These are phyloP conservation scores for Lottia scabra DNA, from an alignment of 2,888 invertebrate genomes.

Conservation along the genomic window DNA sequence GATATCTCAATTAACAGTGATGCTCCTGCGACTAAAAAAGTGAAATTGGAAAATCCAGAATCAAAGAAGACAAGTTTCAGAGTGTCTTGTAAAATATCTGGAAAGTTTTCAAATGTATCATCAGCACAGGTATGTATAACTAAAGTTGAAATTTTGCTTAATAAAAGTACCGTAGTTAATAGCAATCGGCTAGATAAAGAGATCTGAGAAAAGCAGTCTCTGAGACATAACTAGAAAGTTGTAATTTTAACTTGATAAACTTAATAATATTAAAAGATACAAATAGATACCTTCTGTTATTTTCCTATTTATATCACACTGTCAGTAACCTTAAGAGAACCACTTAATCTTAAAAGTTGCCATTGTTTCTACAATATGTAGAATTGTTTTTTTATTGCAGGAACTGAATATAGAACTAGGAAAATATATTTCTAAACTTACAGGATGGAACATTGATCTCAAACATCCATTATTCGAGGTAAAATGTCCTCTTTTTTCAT, in stretches of 20 bases:
- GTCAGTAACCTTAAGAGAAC: too few species aligned
- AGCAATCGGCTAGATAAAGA: too few species aligned
- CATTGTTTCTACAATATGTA: too few species aligned
- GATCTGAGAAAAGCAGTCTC: too few species aligned
- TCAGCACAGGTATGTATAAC: neutral
- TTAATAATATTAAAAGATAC: too few species aligned
- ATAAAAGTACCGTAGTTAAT: too few species aligned
- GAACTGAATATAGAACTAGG: constrained; percentile 35
- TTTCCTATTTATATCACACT: too few species aligned
- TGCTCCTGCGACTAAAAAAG: neutral
- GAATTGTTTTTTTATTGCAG: constrained; percentile 31
- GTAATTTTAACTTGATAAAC: too few species aligned
- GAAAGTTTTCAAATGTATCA: constrained; percentile 22
- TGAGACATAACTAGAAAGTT: too few species aligned
- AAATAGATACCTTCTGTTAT: too few species aligned
- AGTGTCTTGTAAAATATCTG: constrained; percentile 33
- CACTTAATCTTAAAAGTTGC: too few species aligned
- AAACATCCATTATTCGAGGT: constrained; percentile 41
- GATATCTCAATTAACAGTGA: neutral
- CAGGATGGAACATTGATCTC: constrained; percentile 39
- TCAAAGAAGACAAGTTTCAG: constrained; percentile 21
- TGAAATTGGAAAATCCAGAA: neutral
- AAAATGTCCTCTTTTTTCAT: neutral
- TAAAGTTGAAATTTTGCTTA: too few species aligned
- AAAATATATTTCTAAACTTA: constrained; percentile 24